A percentile compares a stretch with the other conserved stretches of the same genome.
These are phyloP conservation scores for Deilephila elpenor DNA, from an alignment of 2,888 invertebrate species.

Conservation along the genomic window DNA sequence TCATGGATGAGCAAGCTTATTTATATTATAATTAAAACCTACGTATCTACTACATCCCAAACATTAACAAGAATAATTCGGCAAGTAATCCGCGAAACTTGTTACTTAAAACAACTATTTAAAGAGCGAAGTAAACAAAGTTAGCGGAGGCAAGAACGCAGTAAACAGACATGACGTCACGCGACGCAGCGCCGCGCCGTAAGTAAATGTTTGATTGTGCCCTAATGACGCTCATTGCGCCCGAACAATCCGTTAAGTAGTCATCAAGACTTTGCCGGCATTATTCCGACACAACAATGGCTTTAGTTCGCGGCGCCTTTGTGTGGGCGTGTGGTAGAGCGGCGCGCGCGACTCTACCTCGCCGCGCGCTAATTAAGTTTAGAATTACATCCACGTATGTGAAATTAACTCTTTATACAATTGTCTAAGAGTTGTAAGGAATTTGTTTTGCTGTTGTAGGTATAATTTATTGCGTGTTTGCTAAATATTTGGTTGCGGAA, in stretches of 20 bases:
- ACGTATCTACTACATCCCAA: too few relatives aligned
- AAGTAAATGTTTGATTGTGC: constrained; percentile 23
- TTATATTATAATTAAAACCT: too few relatives aligned
- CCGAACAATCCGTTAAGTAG: constrained; percentile 26
- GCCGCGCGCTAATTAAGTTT: constrained; percentile 12
- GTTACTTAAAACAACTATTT: too few relatives aligned
- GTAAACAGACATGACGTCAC: background rate
- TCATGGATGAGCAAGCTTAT: too few relatives aligned
- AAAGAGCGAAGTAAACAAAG: background rate
- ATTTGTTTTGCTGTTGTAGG: background rate
- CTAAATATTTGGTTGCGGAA: background rate
- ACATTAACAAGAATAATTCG: too few relatives aligned
- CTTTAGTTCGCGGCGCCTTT: constrained; percentile 8
- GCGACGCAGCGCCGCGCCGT: background rate
- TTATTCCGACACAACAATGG: constrained; percentile 16
- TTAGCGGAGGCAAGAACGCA: background rate
- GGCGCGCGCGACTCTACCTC: constrained; percentile 8
- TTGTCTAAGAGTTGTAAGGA: background rate
- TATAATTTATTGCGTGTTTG: background rate
- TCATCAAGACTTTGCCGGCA: constrained; percentile 18
- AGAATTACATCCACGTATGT: constrained; percentile 15
- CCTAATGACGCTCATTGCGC: constrained; percentile 14
- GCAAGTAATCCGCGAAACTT: too few relatives aligned
- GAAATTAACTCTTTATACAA: constrained; percentile 1
- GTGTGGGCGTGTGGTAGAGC: constrained; percentile 9